A percentile compares a stretch with the other conserved stretches of the same genome.
These are phyloP conservation scores for Drosophila funebris DNA, from an alignment of 1,140 invertebrate species.

Conservation along the genomic window DNA sequence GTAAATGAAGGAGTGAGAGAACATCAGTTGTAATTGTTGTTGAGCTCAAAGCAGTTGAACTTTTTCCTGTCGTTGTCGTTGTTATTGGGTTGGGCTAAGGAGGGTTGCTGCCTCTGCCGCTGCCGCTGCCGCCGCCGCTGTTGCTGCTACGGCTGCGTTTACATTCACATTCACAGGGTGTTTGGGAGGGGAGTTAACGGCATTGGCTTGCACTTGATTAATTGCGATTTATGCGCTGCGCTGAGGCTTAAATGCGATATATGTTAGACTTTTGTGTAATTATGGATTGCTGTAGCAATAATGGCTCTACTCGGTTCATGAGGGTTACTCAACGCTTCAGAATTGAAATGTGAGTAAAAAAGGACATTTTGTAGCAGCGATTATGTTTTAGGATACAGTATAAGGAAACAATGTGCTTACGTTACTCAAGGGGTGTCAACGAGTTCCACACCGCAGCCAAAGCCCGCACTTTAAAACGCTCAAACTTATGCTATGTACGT, in stretches of 20 bases:
- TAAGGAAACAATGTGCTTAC: conserved; percentile 31
- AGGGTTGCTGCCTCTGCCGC: conserved; percentile 30
- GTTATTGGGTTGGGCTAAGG: conserved; percentile 22
- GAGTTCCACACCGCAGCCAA: not conserved
- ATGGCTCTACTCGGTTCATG: conserved; percentile 49
- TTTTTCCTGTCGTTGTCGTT: conserved; percentile 54
- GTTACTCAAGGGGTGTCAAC: conserved; percentile 28
- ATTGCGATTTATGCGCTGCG: conserved; percentile 77
- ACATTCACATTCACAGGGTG: conserved; percentile 15
- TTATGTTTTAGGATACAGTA: conserved; percentile 35
- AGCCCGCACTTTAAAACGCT: conserved; percentile 42
- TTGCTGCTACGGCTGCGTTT: conserved; percentile 17
- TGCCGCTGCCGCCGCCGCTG: not conserved
- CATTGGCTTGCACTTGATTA: conserved; percentile 81
- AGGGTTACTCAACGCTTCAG: conserved; percentile 46
- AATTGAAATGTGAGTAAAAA: conserved; percentile 52
- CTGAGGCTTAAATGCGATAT: conserved; percentile 68
- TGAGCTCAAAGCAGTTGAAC: conserved; percentile 63
- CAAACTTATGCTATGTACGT: conserved; percentile 42
- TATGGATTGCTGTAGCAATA: conserved; percentile 47
- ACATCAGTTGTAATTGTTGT: conserved; percentile 60
- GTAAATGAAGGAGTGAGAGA: conserved; percentile 32
- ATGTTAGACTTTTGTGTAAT: conserved; percentile 66
- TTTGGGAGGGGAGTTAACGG: conserved; percentile 45
- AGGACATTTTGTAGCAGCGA: conserved; percentile 40